Evolutionary conservation across 1,140 invertebrate species (phyloP), one percentile per base, ranked within the genome.

Genomic region (Archivesica marissinica): DNA sequence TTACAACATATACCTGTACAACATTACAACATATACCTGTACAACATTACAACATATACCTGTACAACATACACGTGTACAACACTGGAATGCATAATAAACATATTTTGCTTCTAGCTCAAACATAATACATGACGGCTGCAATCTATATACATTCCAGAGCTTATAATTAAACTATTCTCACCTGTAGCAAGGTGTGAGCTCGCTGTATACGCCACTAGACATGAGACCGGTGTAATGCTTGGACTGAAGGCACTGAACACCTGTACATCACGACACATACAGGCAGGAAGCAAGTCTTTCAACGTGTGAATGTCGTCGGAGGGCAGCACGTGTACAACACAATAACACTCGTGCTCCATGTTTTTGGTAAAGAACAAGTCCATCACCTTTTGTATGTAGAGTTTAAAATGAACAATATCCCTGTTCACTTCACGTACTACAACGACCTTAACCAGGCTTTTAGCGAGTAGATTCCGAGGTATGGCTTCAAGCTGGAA

Each of bases 401-500:
- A 79, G 11, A 15, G 9, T 64, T 79, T 79, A 33, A 79, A 79
- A 23, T 79, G 25, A 7, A 79, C 61, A 17, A 79, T 33, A 33
- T 50, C 59, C 33, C 77, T 39, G 41, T 79, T 39, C 6, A 79
- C 61, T 52, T 79, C 68, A 9, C 77, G 77, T 9, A 79, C 11
- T 50, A 79, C 47, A 15, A 79, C 35, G 1, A 79, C 56, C 35
- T 79, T 79, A 2, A 79, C 77, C 23, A 66, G 28, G 41, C 33
- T 41, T 33, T 66, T 64, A n/a, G 39, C 28, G 0, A 44, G 28
- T 11, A 68, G 23, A 25, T 41, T 44, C 25, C 33, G 77, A 17
- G 77, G 68, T n/a, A 64, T 66, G 0, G 77, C 68, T 41, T 79
- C 56, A 20, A 79, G 77, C 38, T 61, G n/a, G 23, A 79, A 79